Conservation (phyloP, 2,888 invertebrate genomes). For the Lomographa bimaculata region DNA sequence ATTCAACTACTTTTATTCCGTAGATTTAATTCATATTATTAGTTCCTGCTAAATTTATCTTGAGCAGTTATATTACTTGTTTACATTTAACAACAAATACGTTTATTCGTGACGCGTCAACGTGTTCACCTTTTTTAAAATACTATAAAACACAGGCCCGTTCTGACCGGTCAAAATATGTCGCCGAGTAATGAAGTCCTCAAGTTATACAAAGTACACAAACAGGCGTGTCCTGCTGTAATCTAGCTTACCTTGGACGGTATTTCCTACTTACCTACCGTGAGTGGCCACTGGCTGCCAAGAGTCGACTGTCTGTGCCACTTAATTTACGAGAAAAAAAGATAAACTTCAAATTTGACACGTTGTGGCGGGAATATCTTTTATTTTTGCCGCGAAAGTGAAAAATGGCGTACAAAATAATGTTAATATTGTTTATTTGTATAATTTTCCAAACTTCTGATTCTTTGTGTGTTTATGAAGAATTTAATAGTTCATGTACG, state of each 20-base stretch:
- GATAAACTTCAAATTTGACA: too few species aligned
- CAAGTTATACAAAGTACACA: conserved; percentile 31
- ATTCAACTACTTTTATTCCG: too few species aligned
- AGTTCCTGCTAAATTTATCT: too few species aligned
- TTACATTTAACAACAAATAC: conserved; percentile 18
- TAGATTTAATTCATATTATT: too few species aligned
- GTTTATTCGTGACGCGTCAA: conserved; percentile 16
- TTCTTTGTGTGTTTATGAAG: too few species aligned
- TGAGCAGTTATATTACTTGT: conserved; percentile 16
- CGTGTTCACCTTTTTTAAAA: conserved; percentile 22
- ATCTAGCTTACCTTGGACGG: conserved; percentile 75
- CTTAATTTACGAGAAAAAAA: conserved; percentile 15
- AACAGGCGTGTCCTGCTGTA: conserved; percentile 52
- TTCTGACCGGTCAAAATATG: conserved; percentile 21
- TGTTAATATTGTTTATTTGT: too few species aligned
- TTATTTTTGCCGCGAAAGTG: conserved; percentile 6
- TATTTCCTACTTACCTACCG: conserved; percentile 73
- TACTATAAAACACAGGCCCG: conserved; percentile 21
- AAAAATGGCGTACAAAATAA: too few species aligned
- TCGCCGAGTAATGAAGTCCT: conserved; percentile 22
- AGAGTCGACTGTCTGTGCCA: conserved; percentile 22
- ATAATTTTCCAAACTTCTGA: too few species aligned
- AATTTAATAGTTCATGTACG: too few species aligned
- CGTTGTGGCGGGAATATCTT: too few species aligned
- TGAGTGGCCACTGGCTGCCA: conserved; percentile 24